These are phyloP conservation scores for Tylochromis polylepis DNA, from an alignment of 2,113 vertebrate genomes.

Conservation along the genomic window DNA sequence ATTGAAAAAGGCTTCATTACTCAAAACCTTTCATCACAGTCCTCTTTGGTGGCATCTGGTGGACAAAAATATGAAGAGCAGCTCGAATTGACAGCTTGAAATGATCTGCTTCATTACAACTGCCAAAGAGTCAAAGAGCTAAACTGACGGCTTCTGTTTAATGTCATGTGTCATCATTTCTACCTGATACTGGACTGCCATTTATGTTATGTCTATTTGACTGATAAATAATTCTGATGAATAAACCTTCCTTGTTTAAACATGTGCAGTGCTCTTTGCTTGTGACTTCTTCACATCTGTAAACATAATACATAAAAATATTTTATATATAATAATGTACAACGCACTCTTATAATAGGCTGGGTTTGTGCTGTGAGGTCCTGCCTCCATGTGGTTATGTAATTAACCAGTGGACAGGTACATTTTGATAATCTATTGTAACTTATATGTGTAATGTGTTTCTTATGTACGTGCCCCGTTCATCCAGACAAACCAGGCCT, in stretches of 20 bases:
- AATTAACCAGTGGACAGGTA: neutral
- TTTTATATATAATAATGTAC: neutral
- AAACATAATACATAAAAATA: neutral
- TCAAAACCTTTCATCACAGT: neutral
- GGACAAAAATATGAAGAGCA: neutral
- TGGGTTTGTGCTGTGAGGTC: neutral
- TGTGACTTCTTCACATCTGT: neutral
- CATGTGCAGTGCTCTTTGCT: neutral
- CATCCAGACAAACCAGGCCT: neutral
- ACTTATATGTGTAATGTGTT: neutral
- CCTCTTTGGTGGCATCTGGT: neutral
- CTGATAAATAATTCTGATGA: too few relatives aligned
- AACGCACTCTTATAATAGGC: neutral
- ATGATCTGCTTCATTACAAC: neutral
- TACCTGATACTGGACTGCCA: neutral
- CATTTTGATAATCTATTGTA: neutral
- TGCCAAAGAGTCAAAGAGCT: neutral
- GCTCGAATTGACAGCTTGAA: neutral
- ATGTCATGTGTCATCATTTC: neutral
- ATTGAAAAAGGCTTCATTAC: neutral
- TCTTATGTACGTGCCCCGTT: neutral
- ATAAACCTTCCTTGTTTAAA: neutral
- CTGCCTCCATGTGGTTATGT: neutral
- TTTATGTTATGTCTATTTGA: neutral
- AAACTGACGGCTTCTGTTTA: neutral